Conservation (phyloP, 2,888 invertebrate species). For the Ectemnius continuus region DNA sequence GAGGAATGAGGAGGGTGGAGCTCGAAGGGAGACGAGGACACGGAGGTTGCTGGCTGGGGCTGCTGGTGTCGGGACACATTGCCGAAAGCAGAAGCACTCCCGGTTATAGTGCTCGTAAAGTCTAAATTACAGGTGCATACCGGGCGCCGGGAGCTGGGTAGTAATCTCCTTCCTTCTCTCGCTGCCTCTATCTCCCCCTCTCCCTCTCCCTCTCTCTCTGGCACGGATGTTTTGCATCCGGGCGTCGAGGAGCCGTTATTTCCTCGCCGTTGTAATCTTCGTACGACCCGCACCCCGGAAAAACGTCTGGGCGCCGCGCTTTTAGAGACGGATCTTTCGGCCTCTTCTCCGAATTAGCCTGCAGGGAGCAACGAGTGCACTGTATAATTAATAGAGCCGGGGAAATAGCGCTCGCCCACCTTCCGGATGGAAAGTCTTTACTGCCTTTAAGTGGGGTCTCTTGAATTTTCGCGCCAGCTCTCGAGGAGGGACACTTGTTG, state of each 20-base stretch:
- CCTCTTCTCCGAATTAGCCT: constrained; percentile 24
- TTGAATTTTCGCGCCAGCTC: too few relatives aligned
- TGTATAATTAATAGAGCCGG: constrained; percentile 27
- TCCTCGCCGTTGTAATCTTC: constrained; percentile 33
- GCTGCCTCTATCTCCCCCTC: too few relatives aligned
- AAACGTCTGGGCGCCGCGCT: constrained; percentile 23
- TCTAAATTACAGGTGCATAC: constrained; percentile 55
- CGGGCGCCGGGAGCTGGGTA: constrained; percentile 18
- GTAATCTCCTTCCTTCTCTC: constrained; percentile 12
- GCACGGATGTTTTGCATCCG: constrained; percentile 39
- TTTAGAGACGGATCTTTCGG: constrained; percentile 8
- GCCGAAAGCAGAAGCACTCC: constrained; percentile 49
- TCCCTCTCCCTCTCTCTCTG: neutral
- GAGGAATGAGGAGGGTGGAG: constrained; percentile 2
- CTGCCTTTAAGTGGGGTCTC: too few relatives aligned
- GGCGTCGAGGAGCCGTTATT: constrained; percentile 25
- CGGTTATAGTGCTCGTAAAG: constrained; percentile 56
- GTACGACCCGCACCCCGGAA: constrained; percentile 27
- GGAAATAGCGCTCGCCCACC: neutral
- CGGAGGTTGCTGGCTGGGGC: neutral
- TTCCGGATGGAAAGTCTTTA: neutral
- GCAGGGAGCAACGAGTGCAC: neutral
- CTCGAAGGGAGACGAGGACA: neutral
- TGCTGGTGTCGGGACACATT: constrained; percentile 34
- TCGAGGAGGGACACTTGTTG: too few relatives aligned